Evolutionary conservation across 92 coral and sea anemone genomes (phyloP).

Genomic region (Galaxea fascicularis): DNA sequence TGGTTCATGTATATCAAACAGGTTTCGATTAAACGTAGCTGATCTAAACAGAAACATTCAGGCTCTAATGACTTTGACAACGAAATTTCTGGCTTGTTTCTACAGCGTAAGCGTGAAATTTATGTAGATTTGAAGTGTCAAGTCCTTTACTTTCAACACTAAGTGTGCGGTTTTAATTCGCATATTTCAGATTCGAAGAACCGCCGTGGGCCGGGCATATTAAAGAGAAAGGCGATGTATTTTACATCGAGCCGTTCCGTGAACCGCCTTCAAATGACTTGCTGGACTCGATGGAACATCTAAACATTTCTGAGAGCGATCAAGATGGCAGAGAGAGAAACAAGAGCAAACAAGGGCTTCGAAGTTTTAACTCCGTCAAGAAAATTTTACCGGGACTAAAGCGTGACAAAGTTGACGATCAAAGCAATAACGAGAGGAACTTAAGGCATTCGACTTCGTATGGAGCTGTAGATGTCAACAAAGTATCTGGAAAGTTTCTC

Average conservation of each 20-base stretch:
- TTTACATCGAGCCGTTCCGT: conserved; percentile 86
- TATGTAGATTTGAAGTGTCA: conserved; percentile 40
- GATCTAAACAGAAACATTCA: neutral
- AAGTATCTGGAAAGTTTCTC: conserved; percentile 58
- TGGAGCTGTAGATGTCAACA: conserved; percentile 55
- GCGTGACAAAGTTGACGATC: conserved; percentile 81
- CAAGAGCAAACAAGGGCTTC: conserved; percentile 82
- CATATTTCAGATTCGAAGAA: conserved; percentile 79
- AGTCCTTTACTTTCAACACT: conserved; percentile 21
- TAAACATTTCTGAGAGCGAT: conserved; percentile 61
- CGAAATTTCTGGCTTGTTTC: conserved; percentile 27
- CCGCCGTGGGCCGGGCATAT: conserved; percentile 98
- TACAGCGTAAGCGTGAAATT: conserved; percentile 37
- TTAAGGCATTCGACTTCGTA: conserved; percentile 59
- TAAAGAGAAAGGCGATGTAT: conserved; percentile 93
- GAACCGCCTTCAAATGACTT: conserved; percentile 75
- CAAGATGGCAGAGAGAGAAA: conserved; percentile 62
- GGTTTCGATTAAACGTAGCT: neutral
- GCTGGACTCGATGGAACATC: conserved; percentile 68
- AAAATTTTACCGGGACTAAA: conserved; percentile 79
- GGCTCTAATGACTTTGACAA: conserved; percentile 22
- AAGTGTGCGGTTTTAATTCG: neutral
- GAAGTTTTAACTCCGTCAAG: conserved; percentile 81
- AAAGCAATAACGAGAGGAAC: conserved; percentile 75
- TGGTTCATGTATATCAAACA: too few relatives aligned